Evolutionary conservation across 2,113 vertebrate genomes (phyloP), one percentile per base, ranked within the genome.

Genomic region (Melanotaenia duboulayi): DNA sequence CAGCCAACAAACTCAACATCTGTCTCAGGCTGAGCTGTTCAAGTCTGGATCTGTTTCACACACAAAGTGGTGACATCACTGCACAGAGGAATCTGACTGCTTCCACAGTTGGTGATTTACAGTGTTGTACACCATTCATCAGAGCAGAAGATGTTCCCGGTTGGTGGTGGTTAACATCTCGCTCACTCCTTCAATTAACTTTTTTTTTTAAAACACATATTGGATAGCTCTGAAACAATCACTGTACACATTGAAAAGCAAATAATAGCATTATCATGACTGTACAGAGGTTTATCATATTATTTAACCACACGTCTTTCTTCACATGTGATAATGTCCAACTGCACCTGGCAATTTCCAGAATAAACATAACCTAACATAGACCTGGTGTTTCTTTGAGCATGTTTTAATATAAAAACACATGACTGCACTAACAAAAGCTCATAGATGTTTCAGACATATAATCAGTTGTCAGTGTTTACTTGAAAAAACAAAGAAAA

Each of bases 21-120:
- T 93, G 92, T 84, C 91, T 83, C 74, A 65, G 83, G 58, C 69
- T 62, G 64, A 25, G 78, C 83, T 57, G 56, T 91, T 94, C 93
- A 92, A 89, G 94, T 93, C 93, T 92, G 93, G 92, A 94, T 94
- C 84, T 91, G 93, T 93, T 90, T 90, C 82, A 87, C 87, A 80
- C 89, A 89, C 66, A 59, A 58, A 24, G 62, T 7, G 42, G 85
- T 94, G 94, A 94, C 92, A 90, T 94, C 92, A 94, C 84, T 17
- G 62, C 78, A 63, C 78, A 63, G 72, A 91, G 91, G 93, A 94
- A 94, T 93, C 92, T 23, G 61, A 81, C 80, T 66, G 76, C 78
- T 87, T 79, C 71, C 69, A 74, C 77, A 75, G 54, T 50, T 19
- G 71, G 77, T 93, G 90, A 92, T 94, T 93, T 93, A 93, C 86